Conservation (phyloP, 2,113 vertebrate genomes). For the Antechinus flavipes region DNA sequence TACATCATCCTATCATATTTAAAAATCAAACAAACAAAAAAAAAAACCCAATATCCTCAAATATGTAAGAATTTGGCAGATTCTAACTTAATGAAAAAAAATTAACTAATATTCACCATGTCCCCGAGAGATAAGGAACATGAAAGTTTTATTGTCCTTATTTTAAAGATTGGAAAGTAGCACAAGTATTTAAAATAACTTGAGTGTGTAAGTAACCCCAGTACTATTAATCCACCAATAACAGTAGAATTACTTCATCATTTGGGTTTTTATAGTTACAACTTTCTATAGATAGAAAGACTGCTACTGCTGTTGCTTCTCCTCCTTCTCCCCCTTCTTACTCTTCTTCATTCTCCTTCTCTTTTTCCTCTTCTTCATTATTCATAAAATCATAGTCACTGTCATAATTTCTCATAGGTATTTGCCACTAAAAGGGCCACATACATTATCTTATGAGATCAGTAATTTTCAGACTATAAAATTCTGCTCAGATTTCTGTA, state of each 20-base stretch:
- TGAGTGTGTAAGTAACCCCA: background rate
- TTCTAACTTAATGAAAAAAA: constrained; percentile 29
- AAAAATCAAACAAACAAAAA: too few species aligned
- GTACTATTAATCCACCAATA: constrained; percentile 33
- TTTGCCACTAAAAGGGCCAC: background rate
- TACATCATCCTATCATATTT: background rate
- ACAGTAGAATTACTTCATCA: constrained; percentile 35
- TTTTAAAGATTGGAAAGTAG: constrained; percentile 4
- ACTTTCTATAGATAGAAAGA: constrained; percentile 44
- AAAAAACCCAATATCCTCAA: background rate
- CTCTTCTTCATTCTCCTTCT: too few species aligned
- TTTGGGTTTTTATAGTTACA: constrained; percentile 48
- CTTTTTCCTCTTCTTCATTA: too few species aligned
- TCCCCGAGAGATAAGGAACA: background rate
- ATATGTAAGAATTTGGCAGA: constrained; percentile 11
- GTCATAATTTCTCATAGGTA: background rate
- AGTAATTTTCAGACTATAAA: constrained; percentile 59
- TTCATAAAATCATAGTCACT: background rate
- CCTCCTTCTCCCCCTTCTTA: background rate
- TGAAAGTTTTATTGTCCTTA: background rate
- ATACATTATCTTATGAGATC: constrained; percentile 3
- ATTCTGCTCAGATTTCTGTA: constrained; percentile 53
- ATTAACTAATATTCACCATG: constrained; percentile 10
- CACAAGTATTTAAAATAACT: constrained; percentile 37
- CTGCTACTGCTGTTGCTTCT: background rate